Percentiles rank a stretch among this genome's conserved stretches.
These are phyloP conservation scores for Thecocarcelia acutangulata DNA, from an alignment of 2,888 invertebrate genomes.

Conservation along the genomic window DNA sequence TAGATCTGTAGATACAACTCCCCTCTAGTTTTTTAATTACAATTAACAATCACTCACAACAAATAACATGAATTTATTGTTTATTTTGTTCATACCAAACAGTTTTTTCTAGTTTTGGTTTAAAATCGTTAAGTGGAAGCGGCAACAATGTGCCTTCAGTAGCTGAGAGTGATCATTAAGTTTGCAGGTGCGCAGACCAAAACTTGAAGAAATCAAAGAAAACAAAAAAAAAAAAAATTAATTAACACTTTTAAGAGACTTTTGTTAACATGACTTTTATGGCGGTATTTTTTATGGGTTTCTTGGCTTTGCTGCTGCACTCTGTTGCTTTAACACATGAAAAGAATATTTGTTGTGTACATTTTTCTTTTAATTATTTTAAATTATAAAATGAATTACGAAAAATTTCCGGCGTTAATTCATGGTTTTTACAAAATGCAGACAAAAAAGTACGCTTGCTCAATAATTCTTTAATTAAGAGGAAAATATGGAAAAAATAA, in stretches of 20 bases:
- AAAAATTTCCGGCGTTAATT: constrained; percentile 60
- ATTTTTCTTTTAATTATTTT: constrained; percentile 33
- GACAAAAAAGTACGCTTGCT: constrained; percentile 7
- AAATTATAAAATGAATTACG: constrained; percentile 45
- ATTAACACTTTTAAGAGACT: constrained; percentile 63
- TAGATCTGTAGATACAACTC: constrained; percentile 32
- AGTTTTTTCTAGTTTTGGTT: constrained; percentile 8
- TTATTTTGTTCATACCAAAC: constrained; percentile 14
- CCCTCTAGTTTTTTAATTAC: constrained; percentile 65
- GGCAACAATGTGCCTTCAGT: constrained; percentile 14
- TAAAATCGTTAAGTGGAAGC: not conserved
- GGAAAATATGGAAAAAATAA: constrained; percentile 3
- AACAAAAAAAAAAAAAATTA: constrained; percentile 41
- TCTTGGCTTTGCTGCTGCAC: constrained; percentile 5
- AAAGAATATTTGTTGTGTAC: constrained; percentile 17
- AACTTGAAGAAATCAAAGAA: constrained; percentile 15
- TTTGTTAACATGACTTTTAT: constrained; percentile 57
- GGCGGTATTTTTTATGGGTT: constrained; percentile 27
- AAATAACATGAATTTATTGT: constrained; percentile 50
- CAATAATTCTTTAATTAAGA: constrained; percentile 30
- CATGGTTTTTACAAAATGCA: constrained; percentile 25
- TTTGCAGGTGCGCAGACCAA: constrained; percentile 62
- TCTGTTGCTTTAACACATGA: constrained; percentile 4
- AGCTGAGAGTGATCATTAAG: constrained; percentile 29
- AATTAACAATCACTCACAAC: constrained; percentile 47